These are phyloP conservation scores for Oscheius sp. DNA, from an alignment of 2,888 invertebrate species.

Conservation along the genomic window DNA sequence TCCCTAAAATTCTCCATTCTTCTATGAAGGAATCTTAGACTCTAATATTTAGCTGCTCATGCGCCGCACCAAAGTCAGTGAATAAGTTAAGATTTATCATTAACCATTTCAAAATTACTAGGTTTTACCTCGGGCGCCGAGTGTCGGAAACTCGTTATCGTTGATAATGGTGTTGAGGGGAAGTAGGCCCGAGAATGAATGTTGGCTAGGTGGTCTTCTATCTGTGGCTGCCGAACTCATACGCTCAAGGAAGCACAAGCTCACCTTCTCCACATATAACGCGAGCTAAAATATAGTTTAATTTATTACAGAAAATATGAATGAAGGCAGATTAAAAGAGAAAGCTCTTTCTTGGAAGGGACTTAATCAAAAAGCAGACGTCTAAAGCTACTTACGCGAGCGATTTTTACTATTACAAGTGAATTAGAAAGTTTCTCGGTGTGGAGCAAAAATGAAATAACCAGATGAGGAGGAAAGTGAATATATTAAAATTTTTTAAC, in stretches of 20 bases:
- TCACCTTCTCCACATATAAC: slow-evolving; percentile 24
- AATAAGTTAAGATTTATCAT: too few relatives aligned
- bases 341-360: slow-evolving; percentile 1
- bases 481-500: too few relatives aligned
- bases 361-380: too few relatives aligned
- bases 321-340: neutral
- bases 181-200: slow-evolving; percentile 21
- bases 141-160: slow-evolving; percentile 65
- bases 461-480: too few relatives aligned
- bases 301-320: neutral
- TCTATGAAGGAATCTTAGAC: neutral
- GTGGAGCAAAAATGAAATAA: too few relatives aligned
- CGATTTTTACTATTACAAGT: too few relatives aligned
- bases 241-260: slow-evolving; percentile 11
- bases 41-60: neutral
- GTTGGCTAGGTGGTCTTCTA: slow-evolving; percentile 39
- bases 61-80: neutral
- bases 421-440: too few relatives aligned
- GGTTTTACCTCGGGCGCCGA: slow-evolving; percentile 59
- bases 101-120: neutral
- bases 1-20: slow-evolving; percentile 49
- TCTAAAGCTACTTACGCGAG: too few relatives aligned
- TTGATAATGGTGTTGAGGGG: slow-evolving; percentile 56
- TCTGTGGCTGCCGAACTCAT: slow-evolving; percentile 50
- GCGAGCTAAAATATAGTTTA: slow-evolving; percentile 11